Evolutionary conservation across 2,797 vertebrate species (phyloP), one percentile per base, ranked within the genome.

Genomic region (Chrysocyon brachyurus): DNA sequence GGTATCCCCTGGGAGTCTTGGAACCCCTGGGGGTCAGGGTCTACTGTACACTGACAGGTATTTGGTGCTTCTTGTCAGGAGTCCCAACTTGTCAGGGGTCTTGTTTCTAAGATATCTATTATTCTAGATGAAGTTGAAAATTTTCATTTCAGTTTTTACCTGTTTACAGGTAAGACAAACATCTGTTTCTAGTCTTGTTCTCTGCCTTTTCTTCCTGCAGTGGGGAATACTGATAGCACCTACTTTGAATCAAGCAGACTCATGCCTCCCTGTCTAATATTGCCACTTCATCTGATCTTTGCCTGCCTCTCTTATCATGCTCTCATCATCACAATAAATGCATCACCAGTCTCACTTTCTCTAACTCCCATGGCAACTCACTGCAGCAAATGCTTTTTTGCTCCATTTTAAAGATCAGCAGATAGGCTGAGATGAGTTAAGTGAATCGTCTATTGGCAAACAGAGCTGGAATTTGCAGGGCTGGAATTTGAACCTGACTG

Each of bases 401-500:
- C 24, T 90, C 57, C 36, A 26, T 61, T 90, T 82, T 82, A 64
- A 88, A 95, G 73, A 83, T 70, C 15, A 96, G 3, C 3, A 59
- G 84, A 89, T 66, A 46, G 61, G 9, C 31, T 33, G n/a, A 87
- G 68, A 75, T 0, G 16, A 77, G 52, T 2, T 31, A 63, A 83
- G 6, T 66, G 40, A 83, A 64, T 57, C 88, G 10, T 46, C 36
- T 28, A 22, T 70, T 85, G n/a, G 46, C 40, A 87, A 70, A 85
- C 14, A 87, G 6, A 83, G 54, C 94, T 95, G 61, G 72, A 89
- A 75, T 87, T 90, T 59, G 73, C 16, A 86, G 81, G 63, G 56
- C 31, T 93, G 10, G 56, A 73, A 87, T 93, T 87, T 66, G 75
- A 95, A 78, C 40, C 19, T 63, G 72, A 97, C 7, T 24, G 22